These are phyloP conservation scores for Etheostoma nigrum DNA, from an alignment of 2,797 vertebrate genomes.

Conservation along the genomic window DNA sequence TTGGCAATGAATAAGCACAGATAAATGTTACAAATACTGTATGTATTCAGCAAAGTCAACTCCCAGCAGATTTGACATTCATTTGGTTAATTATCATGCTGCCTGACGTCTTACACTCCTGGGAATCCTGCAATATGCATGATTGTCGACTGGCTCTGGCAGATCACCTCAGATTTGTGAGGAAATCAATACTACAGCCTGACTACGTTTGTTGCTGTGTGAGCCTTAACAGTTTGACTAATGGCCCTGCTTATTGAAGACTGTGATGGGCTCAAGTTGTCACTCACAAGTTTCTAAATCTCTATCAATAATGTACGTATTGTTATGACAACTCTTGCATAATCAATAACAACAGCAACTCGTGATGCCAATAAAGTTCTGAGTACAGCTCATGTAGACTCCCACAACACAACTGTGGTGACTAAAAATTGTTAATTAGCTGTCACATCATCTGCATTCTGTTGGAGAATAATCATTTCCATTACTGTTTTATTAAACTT, in stretches of 20 bases:
- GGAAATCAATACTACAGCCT: slow-evolving; percentile 77
- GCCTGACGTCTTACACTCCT: slow-evolving; percentile 52
- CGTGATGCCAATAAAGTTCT: slow-evolving; percentile 38
- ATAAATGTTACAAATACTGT: slow-evolving; percentile 45
- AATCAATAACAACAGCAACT: slow-evolving; percentile 50
- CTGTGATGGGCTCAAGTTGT: slow-evolving; percentile 63
- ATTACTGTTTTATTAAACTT: slow-evolving; percentile 30
- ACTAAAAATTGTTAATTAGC: slow-evolving; percentile 39
- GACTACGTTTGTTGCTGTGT: slow-evolving; percentile 60
- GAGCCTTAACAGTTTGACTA: slow-evolving; percentile 63
- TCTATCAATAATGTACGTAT: slow-evolving; percentile 48
- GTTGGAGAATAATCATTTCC: slow-evolving; percentile 21
- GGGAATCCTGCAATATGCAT: slow-evolving; percentile 74
- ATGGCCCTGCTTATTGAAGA: slow-evolving; percentile 67
- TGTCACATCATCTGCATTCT: slow-evolving; percentile 37
- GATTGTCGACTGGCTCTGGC: slow-evolving; percentile 66
- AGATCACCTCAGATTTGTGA: slow-evolving; percentile 78
- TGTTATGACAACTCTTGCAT: slow-evolving; percentile 40
- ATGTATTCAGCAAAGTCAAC: slow-evolving; percentile 45
- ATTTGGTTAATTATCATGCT: slow-evolving; percentile 61
- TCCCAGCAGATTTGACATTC: slow-evolving; percentile 60
- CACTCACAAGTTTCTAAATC: slow-evolving; percentile 57
- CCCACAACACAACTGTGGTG: slow-evolving; percentile 8
- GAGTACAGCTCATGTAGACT: slow-evolving; percentile 22
- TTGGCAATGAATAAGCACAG: slow-evolving; percentile 27